These are phyloP conservation scores for Octonoba sinensis DNA, from an alignment of 2,888 invertebrate genomes.

Conservation along the genomic window DNA sequence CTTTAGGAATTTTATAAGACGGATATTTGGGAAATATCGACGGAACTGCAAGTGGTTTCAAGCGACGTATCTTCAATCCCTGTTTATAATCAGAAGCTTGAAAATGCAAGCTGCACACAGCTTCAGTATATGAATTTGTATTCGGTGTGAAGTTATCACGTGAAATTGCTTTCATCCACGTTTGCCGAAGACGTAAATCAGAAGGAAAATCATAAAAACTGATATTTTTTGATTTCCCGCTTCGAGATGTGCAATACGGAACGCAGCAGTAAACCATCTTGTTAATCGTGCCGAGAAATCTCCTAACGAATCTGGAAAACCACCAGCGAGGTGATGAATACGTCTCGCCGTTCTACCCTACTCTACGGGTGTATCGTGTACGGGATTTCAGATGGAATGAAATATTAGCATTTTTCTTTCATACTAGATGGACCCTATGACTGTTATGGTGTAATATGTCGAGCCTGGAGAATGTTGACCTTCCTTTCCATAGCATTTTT, in stretches of 20 bases:
- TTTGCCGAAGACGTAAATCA: neutral
- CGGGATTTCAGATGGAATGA: no score
- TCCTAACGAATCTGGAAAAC: no score
- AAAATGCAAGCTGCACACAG: neutral
- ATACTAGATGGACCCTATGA: no score
- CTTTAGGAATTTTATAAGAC: neutral
- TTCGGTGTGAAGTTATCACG: conserved; percentile 1
- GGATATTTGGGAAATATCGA: neutral
- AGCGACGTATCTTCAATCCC: neutral
- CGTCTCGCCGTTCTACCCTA: no score
- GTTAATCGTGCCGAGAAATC: no score
- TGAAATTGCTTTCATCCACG: neutral
- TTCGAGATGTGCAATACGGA: neutral
- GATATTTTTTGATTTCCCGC: neutral
- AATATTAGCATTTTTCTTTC: no score
- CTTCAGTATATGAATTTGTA: neutral
- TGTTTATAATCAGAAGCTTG: neutral
- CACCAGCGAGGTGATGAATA: no score
- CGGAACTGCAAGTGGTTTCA: neutral
- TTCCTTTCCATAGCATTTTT: no score
- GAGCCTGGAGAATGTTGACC: no score
- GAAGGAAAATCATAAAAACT: neutral
- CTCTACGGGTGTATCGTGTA: no score
- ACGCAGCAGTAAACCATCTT: neutral
- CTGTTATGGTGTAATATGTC: no score